These are phyloP conservation scores for Monopterus albus DNA, from an alignment of 2,113 vertebrate species.

Conservation along the genomic window DNA sequence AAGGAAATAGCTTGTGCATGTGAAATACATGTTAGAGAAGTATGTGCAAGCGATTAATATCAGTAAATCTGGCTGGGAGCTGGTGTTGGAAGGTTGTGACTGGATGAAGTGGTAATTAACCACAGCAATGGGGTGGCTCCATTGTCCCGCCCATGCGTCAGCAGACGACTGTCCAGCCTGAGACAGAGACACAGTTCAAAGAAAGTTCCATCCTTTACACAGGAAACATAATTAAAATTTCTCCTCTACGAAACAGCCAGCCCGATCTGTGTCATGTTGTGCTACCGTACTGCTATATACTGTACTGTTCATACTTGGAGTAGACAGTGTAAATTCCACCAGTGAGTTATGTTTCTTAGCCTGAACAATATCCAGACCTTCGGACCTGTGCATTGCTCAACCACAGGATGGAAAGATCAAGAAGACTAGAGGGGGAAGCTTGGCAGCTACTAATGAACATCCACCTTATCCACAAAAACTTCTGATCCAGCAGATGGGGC, in stretches of 20 bases:
- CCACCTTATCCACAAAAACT: slow-evolving; percentile 43
- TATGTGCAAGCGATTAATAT: slow-evolving; percentile 25
- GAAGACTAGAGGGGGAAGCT: slow-evolving; percentile 12
- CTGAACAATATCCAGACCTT: slow-evolving; percentile 37
- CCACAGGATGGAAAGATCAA: slow-evolving; percentile 42
- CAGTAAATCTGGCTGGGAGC: background rate
- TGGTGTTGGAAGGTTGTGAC: background rate
- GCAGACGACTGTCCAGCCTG: background rate
- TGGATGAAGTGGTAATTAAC: background rate
- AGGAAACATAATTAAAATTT: background rate
- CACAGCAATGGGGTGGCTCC: background rate
- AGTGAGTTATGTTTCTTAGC: slow-evolving; percentile 8
- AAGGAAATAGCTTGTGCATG: background rate
- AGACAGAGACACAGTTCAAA: background rate
- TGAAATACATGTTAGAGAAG: slow-evolving; percentile 22
- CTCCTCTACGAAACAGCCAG: background rate
- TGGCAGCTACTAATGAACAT: slow-evolving; percentile 35
- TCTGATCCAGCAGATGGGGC: slow-evolving; percentile 38
- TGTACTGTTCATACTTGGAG: background rate
- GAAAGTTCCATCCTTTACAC: background rate
- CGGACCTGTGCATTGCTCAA: slow-evolving; percentile 18
- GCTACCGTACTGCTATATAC: background rate
- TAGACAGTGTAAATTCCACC: slow-evolving; percentile 1
- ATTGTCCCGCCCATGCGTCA: too few relatives aligned
- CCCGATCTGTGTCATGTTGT: background rate